Evolutionary conservation across 2,888 invertebrate genomes (phyloP).

Genomic region (Eristalis tenax): DNA sequence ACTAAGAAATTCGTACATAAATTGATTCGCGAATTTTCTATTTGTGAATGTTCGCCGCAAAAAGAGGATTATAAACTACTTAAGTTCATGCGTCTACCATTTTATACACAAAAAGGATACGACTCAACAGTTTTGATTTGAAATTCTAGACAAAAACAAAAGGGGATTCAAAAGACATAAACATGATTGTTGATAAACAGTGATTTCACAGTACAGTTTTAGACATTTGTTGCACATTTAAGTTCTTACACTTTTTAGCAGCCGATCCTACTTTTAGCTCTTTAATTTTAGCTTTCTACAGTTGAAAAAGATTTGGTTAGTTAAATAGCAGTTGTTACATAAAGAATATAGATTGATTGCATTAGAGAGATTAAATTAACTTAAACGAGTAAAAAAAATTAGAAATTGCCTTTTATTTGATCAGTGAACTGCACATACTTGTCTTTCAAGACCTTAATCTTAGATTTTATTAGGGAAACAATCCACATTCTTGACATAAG

Average conservation of each 20-base stretch:
- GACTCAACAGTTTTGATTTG: not conserved
- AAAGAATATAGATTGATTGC: conserved; percentile 26
- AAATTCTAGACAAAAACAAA: conserved; percentile 52
- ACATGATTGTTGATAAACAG: conserved; percentile 42
- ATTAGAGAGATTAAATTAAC: not conserved
- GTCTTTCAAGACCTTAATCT: no score
- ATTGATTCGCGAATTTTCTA: conserved; percentile 16
- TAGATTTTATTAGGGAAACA: no score
- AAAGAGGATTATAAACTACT: conserved; percentile 32
- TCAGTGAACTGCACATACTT: no score
- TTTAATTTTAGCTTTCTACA: conserved; percentile 71
- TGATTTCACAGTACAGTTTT: conserved; percentile 54
- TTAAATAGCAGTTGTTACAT: conserved; percentile 49
- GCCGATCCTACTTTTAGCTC: conserved; percentile 67
- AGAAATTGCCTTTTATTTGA: not conserved
- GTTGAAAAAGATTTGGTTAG: conserved; percentile 69
- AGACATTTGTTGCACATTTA: conserved; percentile 73
- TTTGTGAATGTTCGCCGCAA: not conserved
- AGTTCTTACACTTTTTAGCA: conserved; percentile 80
- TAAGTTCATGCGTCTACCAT: conserved; percentile 56
- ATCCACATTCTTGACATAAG: no score
- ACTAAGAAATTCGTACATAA: not conserved
- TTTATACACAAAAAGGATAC: conserved; percentile 40
- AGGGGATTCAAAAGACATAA: conserved; percentile 23
- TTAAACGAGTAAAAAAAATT: not conserved